Conservation (phyloP, 2,888 invertebrate species). For the Ichneumoninae sp. region DNA sequence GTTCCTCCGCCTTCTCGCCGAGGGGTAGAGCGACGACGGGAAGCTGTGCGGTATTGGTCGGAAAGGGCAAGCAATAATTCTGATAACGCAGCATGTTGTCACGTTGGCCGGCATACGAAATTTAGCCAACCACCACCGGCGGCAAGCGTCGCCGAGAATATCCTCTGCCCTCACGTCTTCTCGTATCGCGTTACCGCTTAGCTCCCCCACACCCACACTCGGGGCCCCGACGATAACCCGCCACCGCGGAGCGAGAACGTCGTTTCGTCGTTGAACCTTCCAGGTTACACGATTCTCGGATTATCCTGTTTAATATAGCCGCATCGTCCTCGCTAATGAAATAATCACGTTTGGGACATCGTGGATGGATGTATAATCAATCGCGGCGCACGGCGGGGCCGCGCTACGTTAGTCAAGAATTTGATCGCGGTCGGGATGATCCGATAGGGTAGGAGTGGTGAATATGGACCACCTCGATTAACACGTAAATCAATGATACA, state of each 20-base stretch:
- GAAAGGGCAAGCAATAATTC: conserved; percentile 80
- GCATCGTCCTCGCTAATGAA: neutral
- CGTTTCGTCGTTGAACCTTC: conserved; percentile 49
- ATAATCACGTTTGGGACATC: neutral
- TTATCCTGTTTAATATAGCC: conserved; percentile 45
- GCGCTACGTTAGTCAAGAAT: neutral
- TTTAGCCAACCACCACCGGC: conserved; percentile 65
- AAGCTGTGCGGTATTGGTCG: conserved; percentile 63
- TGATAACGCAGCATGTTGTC: conserved; percentile 84
- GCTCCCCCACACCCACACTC: conserved; percentile 9
- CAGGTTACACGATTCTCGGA: conserved; percentile 52
- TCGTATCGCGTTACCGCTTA: conserved; percentile 27
- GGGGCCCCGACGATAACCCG: conserved; percentile 19
- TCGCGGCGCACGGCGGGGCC: neutral
- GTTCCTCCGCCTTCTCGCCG: conserved; percentile 27
- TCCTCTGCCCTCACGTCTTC: conserved; percentile 53
- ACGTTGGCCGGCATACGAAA: conserved; percentile 83
- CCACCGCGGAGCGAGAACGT: conserved; percentile 43
- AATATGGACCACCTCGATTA: too few species aligned
- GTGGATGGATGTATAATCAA: neutral
- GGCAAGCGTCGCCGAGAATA: conserved; percentile 68
- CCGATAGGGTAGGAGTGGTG: too few species aligned
- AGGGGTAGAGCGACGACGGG: conserved; percentile 49
- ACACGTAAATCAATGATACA: too few species aligned
- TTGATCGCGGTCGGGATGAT: neutral